Evolutionary conservation across 2,797 vertebrate genomes (phyloP).

Genomic region (Echiichthys vipera): DNA sequence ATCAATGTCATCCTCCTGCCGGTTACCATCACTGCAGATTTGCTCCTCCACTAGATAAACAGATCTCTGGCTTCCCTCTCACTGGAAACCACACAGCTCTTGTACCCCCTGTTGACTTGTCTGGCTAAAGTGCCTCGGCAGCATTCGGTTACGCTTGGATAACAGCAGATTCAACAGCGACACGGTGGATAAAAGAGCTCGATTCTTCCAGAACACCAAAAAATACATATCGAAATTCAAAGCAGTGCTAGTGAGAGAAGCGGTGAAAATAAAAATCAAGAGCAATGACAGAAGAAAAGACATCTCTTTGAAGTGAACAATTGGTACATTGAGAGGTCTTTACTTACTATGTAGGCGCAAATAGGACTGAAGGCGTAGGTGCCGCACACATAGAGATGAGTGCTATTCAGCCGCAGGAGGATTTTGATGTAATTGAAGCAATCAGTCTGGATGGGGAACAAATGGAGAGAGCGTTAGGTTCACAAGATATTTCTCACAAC

Average conservation of each 20-base stretch:
- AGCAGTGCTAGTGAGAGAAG: neutral
- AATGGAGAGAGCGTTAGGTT: constrained; percentile 32
- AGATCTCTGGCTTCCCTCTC: constrained; percentile 49
- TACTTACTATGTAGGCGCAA: constrained; percentile 93
- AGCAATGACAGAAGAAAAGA: constrained; percentile 12
- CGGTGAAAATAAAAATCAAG: constrained; percentile 3
- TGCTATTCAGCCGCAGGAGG: constrained; percentile 91
- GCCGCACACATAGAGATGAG: constrained; percentile 92
- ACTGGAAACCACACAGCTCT: constrained; percentile 51
- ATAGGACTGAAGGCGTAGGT: constrained; percentile 94
- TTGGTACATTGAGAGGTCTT: constrained; percentile 15
- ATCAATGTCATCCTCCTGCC: constrained; percentile 57
- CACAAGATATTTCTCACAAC: constrained; percentile 16
- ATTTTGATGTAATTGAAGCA: constrained; percentile 98
- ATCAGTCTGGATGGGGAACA: constrained; percentile 86
- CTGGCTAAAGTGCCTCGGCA: constrained; percentile 61
- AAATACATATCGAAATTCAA: constrained; percentile 20
- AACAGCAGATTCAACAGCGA: constrained; percentile 50
- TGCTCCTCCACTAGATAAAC: constrained; percentile 62
- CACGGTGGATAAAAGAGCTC: constrained; percentile 37
- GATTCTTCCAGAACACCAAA: constrained; percentile 27
- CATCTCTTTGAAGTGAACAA: constrained; percentile 21
- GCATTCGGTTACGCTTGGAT: constrained; percentile 50
- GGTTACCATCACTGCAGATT: constrained; percentile 53
- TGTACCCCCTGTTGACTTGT: constrained; percentile 57